Conservation (phyloP, 2,888 invertebrate species). For the Ephialtes manifestator region DNA sequence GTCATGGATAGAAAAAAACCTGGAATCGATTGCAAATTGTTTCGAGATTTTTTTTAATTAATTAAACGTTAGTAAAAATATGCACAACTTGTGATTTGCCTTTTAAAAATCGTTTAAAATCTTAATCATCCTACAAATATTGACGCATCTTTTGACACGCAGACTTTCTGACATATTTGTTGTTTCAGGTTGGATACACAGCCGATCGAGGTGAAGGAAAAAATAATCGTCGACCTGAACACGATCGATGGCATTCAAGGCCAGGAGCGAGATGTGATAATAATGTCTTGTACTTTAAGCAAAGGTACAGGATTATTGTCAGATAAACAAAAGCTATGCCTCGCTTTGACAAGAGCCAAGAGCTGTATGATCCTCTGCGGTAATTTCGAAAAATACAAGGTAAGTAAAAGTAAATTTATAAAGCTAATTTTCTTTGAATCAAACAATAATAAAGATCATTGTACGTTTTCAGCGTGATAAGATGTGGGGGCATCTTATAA, state of each 20-base stretch:
- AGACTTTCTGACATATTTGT: no score
- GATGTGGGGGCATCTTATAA: no score
- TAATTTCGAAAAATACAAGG: conserved; percentile 90
- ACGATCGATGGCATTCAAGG: conserved; percentile 96
- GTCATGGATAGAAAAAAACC: no score
- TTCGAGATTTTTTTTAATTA: no score
- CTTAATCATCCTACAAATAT: no score
- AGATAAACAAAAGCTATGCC: conserved; percentile 93
- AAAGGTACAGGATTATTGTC: conserved; percentile 92
- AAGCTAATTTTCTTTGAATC: conserved; percentile 8
- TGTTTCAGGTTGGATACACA: no score
- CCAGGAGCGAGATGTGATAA: conserved; percentile 94
- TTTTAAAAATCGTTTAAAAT: no score
- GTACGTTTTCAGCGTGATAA: conserved; percentile 76
- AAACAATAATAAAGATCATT: background rate
- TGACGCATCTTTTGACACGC: no score
- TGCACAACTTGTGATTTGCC: no score
- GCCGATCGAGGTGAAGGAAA: conserved; percentile 65
- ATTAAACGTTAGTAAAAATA: no score
- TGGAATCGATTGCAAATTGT: no score
- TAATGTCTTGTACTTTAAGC: conserved; percentile 94
- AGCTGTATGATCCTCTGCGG: conserved; percentile 92
- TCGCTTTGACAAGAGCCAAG: conserved; percentile 94
- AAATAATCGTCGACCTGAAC: conserved; percentile 87
- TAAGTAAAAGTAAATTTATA: conserved; percentile 80